A percentile compares a stretch with the other conserved stretches of the same genome.
Conservation (phyloP, 2,888 invertebrate genomes). For the Xylocampa areola region DNA sequence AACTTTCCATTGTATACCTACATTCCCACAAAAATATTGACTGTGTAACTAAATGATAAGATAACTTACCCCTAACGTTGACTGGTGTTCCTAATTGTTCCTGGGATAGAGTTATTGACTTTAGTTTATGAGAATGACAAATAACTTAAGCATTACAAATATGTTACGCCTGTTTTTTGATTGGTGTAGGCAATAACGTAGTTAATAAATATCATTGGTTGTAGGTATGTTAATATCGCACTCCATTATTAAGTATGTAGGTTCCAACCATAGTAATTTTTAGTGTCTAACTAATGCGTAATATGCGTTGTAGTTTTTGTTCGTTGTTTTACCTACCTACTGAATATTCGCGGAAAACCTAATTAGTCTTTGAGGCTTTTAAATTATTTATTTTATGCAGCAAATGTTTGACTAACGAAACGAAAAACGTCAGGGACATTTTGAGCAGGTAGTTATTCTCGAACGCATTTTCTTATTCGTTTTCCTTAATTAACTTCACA, state of each 20-base stretch:
- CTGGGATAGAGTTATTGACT: neutral
- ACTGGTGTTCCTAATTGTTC: neutral
- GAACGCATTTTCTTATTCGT: neutral
- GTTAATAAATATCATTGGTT: too few relatives aligned
- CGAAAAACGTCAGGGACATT: too few relatives aligned
- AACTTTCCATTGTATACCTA: neutral
- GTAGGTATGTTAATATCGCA: too few relatives aligned
- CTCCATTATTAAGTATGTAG: too few relatives aligned
- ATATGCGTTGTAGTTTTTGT: too few relatives aligned
- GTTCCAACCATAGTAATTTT: too few relatives aligned
- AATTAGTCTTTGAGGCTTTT: constrained; percentile 30
- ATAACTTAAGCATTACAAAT: too few relatives aligned
- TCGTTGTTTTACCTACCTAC: too few relatives aligned
- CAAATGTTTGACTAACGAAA: constrained; percentile 3
- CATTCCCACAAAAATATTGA: constrained; percentile 4
- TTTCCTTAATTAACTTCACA: constrained; percentile 5
- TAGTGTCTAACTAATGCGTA: too few relatives aligned
- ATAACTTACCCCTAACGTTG: neutral
- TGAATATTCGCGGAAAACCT: constrained; percentile 25
- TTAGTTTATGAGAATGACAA: neutral
- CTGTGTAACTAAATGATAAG: constrained; percentile 7
- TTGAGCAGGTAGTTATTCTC: too few relatives aligned
- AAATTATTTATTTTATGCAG: constrained; percentile 4
- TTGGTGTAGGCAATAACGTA: too few relatives aligned
- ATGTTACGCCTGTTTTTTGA: too few relatives aligned